Base-by-base conservation (phyloP, 2,888 invertebrate species). In the Lymantria dispar region DNA sequence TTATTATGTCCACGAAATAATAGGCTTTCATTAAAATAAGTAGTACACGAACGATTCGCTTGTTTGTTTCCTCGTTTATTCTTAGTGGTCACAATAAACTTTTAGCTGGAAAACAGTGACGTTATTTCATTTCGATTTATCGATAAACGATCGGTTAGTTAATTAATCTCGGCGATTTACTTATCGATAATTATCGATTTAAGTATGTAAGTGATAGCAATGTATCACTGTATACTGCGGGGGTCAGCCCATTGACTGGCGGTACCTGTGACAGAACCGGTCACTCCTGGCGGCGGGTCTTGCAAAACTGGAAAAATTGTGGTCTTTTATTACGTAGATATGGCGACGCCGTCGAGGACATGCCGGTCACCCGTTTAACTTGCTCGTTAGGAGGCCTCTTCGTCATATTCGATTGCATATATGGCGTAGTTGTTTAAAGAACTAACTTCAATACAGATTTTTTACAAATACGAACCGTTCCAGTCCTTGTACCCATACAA, bases 251-350 rank as follows among this genome's bases (percentile, higher is more conserved):
- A 79, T 74, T 81, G 83, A 83, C 71, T 72, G 76, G 73, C 78
- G 82, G 83, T 86, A 85, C 85, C 85, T 87, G 83, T 78, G 72
- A 48, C 64, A 53, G 76, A 82, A 87, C 87, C 88, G 89, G 88
- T 87, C 66, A 68, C 72, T 75, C 74, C 77, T 64, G 76, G 63
- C 74, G 67, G 67, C 70, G 64, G 76, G 76, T 81, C 80, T 82
- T 77, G 83, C 78, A 62, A 78, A 83, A 86, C 86, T 87, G 80
- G 86, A 80, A 74, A 68, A 62, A 78, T 74, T 74, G 70, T 69
- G 77, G 70, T 76, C 70, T 78, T 72, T 76, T 78, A 78, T 79
- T 75, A 74, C 76, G 72, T 68, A 68, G 22, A 22, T 22, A 22
- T 22, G 22, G 22, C 22, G 22, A 22, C 22, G 65, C 60, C 66